A percentile compares a stretch with the other conserved stretches of the same genome.
These are phyloP conservation scores for Cenopis cana DNA, from an alignment of 2,888 invertebrate species.

Conservation along the genomic window DNA sequence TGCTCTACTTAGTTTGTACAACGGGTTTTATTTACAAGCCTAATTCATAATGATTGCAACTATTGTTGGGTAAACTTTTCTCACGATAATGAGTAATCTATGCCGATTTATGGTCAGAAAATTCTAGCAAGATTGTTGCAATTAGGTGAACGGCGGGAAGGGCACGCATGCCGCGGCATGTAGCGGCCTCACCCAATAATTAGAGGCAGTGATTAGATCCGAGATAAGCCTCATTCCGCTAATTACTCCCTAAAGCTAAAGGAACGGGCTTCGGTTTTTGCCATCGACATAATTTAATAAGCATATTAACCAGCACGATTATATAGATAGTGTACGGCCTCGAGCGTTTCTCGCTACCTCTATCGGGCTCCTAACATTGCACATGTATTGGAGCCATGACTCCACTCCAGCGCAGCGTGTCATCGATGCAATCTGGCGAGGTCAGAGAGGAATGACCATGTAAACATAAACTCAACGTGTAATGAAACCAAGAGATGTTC, in stretches of 20 bases:
- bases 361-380: conserved; percentile 2
- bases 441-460: conserved; percentile 84
- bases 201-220: conserved; percentile 79
- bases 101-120: conserved; percentile 27
- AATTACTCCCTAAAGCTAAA: conserved; percentile 85
- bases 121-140: conserved; percentile 41
- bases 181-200: conserved; percentile 76
- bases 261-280: conserved; percentile 74
- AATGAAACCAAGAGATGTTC: conserved; percentile 72
- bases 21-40: conserved; percentile 69
- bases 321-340: conserved; percentile 75
- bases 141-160: conserved; percentile 46
- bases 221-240: conserved; percentile 80
- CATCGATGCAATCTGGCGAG: conserved; percentile 55
- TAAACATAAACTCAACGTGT: conserved; percentile 58
- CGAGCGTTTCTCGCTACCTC: conserved; percentile 68
- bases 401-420: conserved; percentile 26
- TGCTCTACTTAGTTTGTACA: conserved; percentile 62
- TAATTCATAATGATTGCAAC: conserved; percentile 17
- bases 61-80: conserved; percentile 25
- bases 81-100: conserved; percentile 29
- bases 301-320: conserved; percentile 81
- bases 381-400: conserved; percentile 3
- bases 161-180: conserved; percentile 58
- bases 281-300: conserved; percentile 83